Conservation (phyloP, 2,888 invertebrate species). For the Rhopalosiphum nymphaeae region DNA sequence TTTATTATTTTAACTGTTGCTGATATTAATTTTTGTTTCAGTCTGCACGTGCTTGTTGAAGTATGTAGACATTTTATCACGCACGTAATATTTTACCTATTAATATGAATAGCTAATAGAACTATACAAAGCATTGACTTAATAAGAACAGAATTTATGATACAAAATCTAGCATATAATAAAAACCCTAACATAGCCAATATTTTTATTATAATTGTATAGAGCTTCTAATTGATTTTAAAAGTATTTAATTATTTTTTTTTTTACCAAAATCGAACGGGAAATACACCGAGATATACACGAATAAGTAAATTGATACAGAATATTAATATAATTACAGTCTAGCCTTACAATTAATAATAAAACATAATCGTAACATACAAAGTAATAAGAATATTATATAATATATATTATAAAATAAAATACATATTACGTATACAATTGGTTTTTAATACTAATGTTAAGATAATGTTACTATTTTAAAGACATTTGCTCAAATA, state of each 20-base stretch:
- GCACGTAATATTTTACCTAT: neutral
- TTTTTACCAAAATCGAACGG: neutral
- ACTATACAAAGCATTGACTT: neutral
- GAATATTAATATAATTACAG: neutral
- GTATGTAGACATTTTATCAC: neutral
- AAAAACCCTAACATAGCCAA: neutral
- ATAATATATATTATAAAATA: neutral
- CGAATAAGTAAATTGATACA: neutral
- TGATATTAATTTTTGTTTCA: neutral
- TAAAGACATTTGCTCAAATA: neutral
- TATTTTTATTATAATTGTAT: neutral
- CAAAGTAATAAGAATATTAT: neutral
- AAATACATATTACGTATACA: neutral
- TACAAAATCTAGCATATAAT: neutral
- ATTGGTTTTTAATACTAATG: neutral
- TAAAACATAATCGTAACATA: neutral
- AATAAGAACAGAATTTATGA: neutral
- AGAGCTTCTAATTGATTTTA: neutral
- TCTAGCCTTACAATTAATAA: neutral
- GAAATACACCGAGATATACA: neutral
- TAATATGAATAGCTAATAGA: neutral
- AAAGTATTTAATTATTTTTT: neutral
- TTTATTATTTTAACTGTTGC: neutral
- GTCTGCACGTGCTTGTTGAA: neutral
- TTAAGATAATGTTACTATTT: neutral